These are phyloP conservation scores for Drosophila vallismaia DNA, from an alignment of 2,888 invertebrate species.

Conservation along the genomic window DNA sequence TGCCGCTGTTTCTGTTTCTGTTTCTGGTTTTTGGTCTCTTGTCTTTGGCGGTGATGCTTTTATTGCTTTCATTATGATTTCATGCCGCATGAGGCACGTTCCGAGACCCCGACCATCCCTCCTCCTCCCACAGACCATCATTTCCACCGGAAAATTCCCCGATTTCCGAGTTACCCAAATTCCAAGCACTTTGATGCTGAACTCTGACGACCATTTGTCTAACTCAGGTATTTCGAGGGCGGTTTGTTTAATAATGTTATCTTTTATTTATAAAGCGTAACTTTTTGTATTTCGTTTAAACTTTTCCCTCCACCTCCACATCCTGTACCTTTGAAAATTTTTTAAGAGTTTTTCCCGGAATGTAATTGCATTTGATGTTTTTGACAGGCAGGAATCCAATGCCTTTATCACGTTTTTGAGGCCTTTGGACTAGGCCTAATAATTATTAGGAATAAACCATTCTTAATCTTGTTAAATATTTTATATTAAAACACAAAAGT, in stretches of 20 bases:
- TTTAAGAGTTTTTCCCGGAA: conserved; percentile 20
- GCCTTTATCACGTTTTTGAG: neutral
- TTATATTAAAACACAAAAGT: too few relatives aligned
- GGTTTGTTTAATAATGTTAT: conserved; percentile 75
- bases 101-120: neutral
- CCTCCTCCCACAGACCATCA: neutral
- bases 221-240: conserved; percentile 33
- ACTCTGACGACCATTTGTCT: conserved; percentile 76
- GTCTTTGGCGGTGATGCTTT: conserved; percentile 14
- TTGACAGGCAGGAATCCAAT: neutral
- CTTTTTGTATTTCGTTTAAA: conserved; percentile 48
- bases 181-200: conserved; percentile 1
- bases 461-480: neutral
- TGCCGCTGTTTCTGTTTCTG: conserved; percentile 10
- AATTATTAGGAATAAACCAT: neutral
- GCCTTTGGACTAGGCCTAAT: neutral
- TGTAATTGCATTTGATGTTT: conserved; percentile 66
- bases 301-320: conserved; percentile 41
- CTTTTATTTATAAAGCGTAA: conserved; percentile 68
- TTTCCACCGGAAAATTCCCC: conserved; percentile 42
- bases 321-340: neutral
- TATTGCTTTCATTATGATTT: conserved; percentile 76
- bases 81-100: conserved; percentile 69
- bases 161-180: conserved; percentile 1
- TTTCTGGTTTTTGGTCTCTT: conserved; percentile 33